These are phyloP conservation scores for Caranx ignobilis DNA, from an alignment of 2,113 vertebrate genomes.

Conservation along the genomic window DNA sequence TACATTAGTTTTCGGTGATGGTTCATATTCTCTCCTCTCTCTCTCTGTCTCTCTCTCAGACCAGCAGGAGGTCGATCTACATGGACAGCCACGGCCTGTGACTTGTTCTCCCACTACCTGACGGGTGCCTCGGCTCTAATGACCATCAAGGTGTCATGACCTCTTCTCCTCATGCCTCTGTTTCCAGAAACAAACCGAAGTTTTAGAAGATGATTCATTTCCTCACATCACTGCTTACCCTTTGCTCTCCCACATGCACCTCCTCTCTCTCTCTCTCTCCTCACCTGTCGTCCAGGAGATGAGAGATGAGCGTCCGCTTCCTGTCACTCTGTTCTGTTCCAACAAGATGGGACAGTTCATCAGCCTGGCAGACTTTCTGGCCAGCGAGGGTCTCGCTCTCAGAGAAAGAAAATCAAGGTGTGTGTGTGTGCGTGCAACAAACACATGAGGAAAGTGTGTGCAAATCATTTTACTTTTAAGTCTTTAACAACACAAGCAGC, in stretches of 20 bases:
- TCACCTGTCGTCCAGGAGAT: slow-evolving; percentile 78
- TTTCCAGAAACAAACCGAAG: neutral
- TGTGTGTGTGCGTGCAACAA: neutral
- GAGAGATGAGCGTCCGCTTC: slow-evolving; percentile 75
- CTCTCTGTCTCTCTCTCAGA: slow-evolving; percentile 70
- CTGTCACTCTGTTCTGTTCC: slow-evolving; percentile 86
- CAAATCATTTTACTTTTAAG: neutral
- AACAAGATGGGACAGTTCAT: slow-evolving; percentile 82
- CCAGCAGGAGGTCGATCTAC: slow-evolving; percentile 89
- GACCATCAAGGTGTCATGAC: slow-evolving; percentile 86
- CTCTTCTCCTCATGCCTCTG: fast-evolving
- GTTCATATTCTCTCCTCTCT: neutral
- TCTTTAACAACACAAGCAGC: neutral
- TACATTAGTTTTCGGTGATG: too few species aligned
- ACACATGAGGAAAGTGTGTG: neutral
- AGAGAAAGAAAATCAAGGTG: slow-evolving; percentile 83
- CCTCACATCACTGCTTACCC: neutral
- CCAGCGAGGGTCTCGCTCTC: slow-evolving; percentile 90
- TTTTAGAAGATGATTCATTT: neutral
- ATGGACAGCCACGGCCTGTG: slow-evolving; percentile 94
- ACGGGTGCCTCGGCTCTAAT: slow-evolving; percentile 85
- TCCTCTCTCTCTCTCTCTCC: neutral
- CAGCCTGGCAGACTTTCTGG: slow-evolving; percentile 89
- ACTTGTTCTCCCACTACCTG: slow-evolving; percentile 86
- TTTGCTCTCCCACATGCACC: neutral